Evolutionary conservation across 37 sponge, comb jelly and placozoan species (phyloP), one percentile per base, ranked within the genome.

Genomic region (Cladorhizidae sp.): DNA sequence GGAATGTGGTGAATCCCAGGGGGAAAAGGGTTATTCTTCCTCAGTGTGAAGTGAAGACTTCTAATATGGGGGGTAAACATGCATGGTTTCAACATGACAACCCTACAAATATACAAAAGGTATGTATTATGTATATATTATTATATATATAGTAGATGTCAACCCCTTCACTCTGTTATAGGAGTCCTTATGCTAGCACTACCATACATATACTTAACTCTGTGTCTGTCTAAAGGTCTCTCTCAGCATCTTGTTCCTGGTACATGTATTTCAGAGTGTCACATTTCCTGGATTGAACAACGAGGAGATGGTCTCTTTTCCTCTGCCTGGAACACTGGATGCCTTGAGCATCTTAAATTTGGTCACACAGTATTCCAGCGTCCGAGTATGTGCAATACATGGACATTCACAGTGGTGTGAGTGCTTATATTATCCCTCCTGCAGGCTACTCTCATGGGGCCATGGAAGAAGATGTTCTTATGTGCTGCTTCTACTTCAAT

Each of bases 381-480:
- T 86, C 28, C 68, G 75, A 0, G 89, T 89, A 57, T 49, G 80
- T 75, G 7, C 57, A 57, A 57, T 26, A 42, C 42, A 1, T 11
- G 12, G n/a, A 43, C 52, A 36, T 38, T 40, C 52, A 23, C 20
- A 55, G 28, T 69, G 7, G 20, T 36, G 17, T 18, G 2, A 25
- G 20, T 9, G 8, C 20, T 15, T 72, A 7, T 45, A 9, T 1
- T 36, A 23, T 56, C n/a, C 0, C 21, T 28, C 3, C 21, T 65
- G 18, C 41, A 89, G 89, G 29, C 51, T n/a, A 40, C 68, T 61
- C 52, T 77, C 38, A 26, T 56, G 12, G 75, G 43, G 42, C 1
- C 76, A 20, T 92, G 92, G 92, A 83, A 70, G 40, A 87, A 74
- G 61, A n/a, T 80, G 25, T 92, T 87, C 65, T 87, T 73, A 37